These are phyloP conservation scores for Rhopilema esculentum DNA, from an alignment of 30 jellyfish, hydroid and myxozoan genomes.

Conservation along the genomic window DNA sequence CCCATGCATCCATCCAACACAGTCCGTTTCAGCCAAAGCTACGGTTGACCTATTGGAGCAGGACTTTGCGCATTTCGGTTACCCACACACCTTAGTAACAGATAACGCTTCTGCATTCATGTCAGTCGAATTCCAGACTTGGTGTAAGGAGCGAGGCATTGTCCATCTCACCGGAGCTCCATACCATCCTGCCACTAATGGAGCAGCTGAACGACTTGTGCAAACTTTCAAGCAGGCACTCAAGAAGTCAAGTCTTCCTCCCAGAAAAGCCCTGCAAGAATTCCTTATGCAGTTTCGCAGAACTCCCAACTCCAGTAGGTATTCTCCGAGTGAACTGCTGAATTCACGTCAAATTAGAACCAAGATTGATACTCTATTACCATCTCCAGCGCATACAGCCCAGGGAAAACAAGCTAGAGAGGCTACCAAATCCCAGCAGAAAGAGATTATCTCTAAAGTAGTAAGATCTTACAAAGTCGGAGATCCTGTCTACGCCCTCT, in stretches of 20 bases:
- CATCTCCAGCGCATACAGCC: conserved; percentile 43
- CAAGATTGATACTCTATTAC: conserved; percentile 24
- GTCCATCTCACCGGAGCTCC: too few species aligned
- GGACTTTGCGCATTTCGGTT: too few species aligned
- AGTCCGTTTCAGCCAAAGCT: too few species aligned
- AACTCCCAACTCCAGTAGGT: conserved; percentile 31
- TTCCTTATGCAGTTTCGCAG: conserved; percentile 39
- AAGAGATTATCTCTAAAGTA: conserved; percentile 21
- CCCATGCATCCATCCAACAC: conserved; percentile 40
- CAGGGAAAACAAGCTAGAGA: conserved; percentile 21
- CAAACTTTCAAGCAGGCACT: conserved; percentile 58
- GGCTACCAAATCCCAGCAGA: conserved; percentile 34
- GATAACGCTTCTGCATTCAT: too few species aligned
- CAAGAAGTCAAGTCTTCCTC: conserved; percentile 51
- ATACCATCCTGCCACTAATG: too few species aligned
- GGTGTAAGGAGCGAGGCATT: too few species aligned
- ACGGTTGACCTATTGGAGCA: too few species aligned
- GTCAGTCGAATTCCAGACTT: conserved; percentile 46
- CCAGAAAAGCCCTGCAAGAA: conserved; percentile 35
- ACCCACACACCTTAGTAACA: too few species aligned
- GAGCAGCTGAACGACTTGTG: conserved; percentile 36
- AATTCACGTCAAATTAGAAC: conserved; percentile 36
- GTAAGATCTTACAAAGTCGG: conserved; percentile 30
- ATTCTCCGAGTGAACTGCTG: conserved; percentile 55
- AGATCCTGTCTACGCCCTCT: conserved; percentile 45